Evolutionary conservation across 2,113 vertebrate genomes (phyloP).

Genomic region (Choloepus hoffmanni): DNA sequence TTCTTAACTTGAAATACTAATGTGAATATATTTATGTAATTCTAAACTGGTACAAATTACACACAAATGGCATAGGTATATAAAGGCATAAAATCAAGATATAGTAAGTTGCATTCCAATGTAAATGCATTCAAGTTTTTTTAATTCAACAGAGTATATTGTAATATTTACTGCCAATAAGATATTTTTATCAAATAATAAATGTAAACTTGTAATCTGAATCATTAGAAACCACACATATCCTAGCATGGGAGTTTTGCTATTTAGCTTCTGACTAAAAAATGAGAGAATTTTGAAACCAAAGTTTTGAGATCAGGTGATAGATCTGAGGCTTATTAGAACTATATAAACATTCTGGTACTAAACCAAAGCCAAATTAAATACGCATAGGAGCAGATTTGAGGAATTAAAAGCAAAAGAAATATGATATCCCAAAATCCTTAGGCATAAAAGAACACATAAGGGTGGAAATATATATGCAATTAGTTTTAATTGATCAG

Average conservation of each 20-base stretch:
- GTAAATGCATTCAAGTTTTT: not conserved
- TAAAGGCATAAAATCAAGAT: not conserved
- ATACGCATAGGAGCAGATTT: not conserved
- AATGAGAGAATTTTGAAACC: not conserved
- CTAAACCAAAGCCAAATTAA: not conserved
- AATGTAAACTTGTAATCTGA: not conserved
- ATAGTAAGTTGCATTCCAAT: not conserved
- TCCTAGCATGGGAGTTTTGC: not conserved
- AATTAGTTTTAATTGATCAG: not conserved
- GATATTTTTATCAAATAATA: not conserved
- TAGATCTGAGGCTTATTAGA: not conserved
- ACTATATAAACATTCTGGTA: not conserved
- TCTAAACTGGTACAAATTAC: conserved; percentile 39
- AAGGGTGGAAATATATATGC: not conserved
- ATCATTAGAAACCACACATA: not conserved
- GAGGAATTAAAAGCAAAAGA: not conserved
- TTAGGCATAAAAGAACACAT: not conserved
- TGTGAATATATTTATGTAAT: not conserved
- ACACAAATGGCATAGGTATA: conserved; percentile 32
- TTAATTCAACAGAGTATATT: conserved; percentile 13
- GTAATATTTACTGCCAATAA: not conserved
- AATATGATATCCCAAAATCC: not conserved
- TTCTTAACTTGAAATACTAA: conserved; percentile 30
- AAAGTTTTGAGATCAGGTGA: not conserved
- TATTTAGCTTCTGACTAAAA: not conserved